Evolutionary conservation across 2,888 invertebrate genomes (phyloP), one percentile per base, ranked within the genome.

Genomic region (Ophion ventricosus): DNA sequence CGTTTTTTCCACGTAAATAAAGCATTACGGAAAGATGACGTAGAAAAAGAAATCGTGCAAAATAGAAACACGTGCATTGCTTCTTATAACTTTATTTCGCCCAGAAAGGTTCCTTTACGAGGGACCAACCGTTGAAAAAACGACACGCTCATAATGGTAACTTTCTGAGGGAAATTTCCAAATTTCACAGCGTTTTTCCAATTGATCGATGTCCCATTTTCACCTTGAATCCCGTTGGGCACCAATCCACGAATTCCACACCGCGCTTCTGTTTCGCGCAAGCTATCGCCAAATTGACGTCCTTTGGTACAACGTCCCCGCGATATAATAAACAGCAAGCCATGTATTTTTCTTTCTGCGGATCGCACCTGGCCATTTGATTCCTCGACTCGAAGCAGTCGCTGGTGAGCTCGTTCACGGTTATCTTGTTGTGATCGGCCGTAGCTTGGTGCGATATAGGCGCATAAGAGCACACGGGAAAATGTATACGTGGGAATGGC

Each of bases 191-290:
- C 17, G 14, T 14, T 49, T 14, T 17, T 2, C 43, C 14, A 17
- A 17, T 17, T 17, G 14, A 49, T 49, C 49, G 49, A 49, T 49
- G 0, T 2, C 17, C 49, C 14, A 49, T 49, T 23, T 23, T 64
- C 14, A 93, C 93, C 90, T 94, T 94, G 90, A 95, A 95, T n/a
- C 95, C 95, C 11, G 95, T 95, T 10, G 95, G 95, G 88, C 94
- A 94, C 94, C 94, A 95, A 86, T 94, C 94, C 1, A 95, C 95
- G 88, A 95, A 95, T 90, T 94, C 94, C 80, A 95, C 94, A 26
- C 93, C 92, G 78, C 94, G 91, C 90, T 94, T 94, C 66, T 94
- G 94, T 91, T 95, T 95, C 89, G 95, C 94, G 79, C 93, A 92
- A 17, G 94, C 93, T 81, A 94, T 94, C 20, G 94, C 93, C 1